These are phyloP conservation scores for Mesochorus sp. DNA, from an alignment of 2,888 invertebrate species.

Conservation along the genomic window DNA sequence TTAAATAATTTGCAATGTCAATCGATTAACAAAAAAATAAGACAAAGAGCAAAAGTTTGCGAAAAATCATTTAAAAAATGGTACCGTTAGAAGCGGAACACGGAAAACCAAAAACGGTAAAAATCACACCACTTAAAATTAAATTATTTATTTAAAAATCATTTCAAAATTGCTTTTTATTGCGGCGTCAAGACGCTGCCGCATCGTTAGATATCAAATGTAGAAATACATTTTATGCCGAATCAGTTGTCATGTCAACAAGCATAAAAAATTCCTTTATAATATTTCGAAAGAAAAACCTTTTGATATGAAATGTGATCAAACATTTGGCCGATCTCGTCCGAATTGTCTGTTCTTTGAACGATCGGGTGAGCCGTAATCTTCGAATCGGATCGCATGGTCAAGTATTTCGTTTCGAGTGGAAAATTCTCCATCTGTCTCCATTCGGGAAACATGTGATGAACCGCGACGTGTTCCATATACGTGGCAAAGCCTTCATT, in stretches of 20 bases:
- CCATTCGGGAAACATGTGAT: constrained; percentile 68
- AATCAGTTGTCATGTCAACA: too few species aligned
- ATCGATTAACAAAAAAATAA: background rate
- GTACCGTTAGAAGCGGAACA: too few species aligned
- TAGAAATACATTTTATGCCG: too few species aligned
- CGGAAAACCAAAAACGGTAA: too few species aligned
- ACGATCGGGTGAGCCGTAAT: constrained; percentile 62
- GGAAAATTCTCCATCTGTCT: constrained; percentile 66
- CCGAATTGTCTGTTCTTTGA: constrained; percentile 50
- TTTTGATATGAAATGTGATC: constrained; percentile 70
- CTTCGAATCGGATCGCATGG: constrained; percentile 66
- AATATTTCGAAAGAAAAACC: constrained; percentile 42
- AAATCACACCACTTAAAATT: too few species aligned
- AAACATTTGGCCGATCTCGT: constrained; percentile 67
- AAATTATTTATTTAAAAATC: too few species aligned
- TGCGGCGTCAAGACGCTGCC: too few species aligned
- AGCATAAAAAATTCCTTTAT: too few species aligned
- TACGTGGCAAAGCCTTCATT: constrained; percentile 89
- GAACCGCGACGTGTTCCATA: constrained; percentile 80
- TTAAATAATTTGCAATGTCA: background rate
- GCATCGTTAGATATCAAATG: too few species aligned
- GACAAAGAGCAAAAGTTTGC: background rate
- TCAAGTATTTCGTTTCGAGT: constrained; percentile 63
- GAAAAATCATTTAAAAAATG: background rate
- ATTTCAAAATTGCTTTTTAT: too few species aligned